phyloP scores from a whole-genome alignment of 1,140 invertebrate genomes.

The Paraescarpia echinospica region DNA sequence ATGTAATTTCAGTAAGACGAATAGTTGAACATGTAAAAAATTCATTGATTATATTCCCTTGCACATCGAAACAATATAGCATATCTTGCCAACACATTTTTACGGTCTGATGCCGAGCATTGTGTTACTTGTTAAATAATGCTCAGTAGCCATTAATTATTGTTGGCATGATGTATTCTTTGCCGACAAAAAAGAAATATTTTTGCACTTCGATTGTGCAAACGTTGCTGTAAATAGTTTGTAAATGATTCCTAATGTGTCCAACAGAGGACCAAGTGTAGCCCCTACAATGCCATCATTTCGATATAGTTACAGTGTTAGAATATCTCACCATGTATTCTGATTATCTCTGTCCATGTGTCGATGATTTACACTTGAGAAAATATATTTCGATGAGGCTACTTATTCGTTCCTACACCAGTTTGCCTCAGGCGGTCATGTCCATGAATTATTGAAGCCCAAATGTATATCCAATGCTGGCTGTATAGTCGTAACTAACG shows the following conservation, averaged over 20 bases:
- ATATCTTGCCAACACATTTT: neutral
- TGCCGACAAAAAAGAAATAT: neutral
- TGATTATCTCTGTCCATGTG: neutral
- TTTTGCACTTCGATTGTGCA: neutral
- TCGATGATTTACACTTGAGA: neutral
- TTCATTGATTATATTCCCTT: neutral
- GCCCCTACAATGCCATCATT: neutral
- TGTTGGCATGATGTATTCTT: neutral
- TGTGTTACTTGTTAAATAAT: neutral
- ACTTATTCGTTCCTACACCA: neutral
- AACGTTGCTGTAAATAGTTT: neutral
- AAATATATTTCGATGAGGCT: neutral
- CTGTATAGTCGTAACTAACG: neutral
- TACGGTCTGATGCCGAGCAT: neutral
- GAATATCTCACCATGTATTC: neutral
- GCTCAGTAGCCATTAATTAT: neutral
- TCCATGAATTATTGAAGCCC: neutral
- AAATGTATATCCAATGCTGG: neutral
- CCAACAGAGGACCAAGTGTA: neutral
- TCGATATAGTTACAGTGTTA: neutral
- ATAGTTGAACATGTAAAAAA: neutral
- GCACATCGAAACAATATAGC: neutral
- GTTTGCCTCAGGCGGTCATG: neutral
- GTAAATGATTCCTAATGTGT: neutral
- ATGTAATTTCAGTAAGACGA: neutral